A percentile compares a stretch with the other conserved stretches of the same genome.
Conservation (phyloP, 2,113 vertebrate genomes). For the Heterochromis multidens region DNA sequence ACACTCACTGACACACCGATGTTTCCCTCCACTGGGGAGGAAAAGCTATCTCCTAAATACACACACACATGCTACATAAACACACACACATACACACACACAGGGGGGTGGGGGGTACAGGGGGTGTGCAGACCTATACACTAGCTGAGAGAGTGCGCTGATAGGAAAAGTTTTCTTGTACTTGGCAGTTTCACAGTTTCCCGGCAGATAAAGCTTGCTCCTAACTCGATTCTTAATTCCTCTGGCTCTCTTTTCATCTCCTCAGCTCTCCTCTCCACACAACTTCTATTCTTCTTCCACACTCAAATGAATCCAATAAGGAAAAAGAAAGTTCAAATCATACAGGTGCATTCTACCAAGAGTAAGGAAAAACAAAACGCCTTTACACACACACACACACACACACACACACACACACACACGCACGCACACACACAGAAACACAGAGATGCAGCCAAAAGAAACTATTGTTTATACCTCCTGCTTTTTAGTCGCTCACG, state of each 20-base stretch:
- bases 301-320: constrained; percentile 49
- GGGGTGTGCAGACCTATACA: constrained; percentile 23
- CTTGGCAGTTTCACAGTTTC: constrained; percentile 63
- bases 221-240: constrained; percentile 63
- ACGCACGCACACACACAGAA: neutral
- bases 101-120: neutral
- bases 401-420: neutral
- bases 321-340: constrained; percentile 43
- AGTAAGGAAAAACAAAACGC: constrained; percentile 39
- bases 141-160: constrained; percentile 38
- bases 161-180: constrained; percentile 73
- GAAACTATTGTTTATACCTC: constrained; percentile 33
- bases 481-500: constrained; percentile 20
- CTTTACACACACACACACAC: neutral
- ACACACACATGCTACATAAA: constrained; percentile 28
- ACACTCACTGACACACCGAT: constrained; percentile 57
- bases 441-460: constrained; percentile 17
- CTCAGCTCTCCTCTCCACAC: constrained; percentile 25
- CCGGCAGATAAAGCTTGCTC: constrained; percentile 60
- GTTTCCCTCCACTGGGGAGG: constrained; percentile 56
- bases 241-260: constrained; percentile 62
- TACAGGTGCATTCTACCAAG: constrained; percentile 57
- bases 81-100: neutral
- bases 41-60: constrained; percentile 66
- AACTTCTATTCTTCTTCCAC: constrained; percentile 39